phyloP scores from a whole-genome alignment of 2,113 vertebrate species.

The Bufo gargarizans region DNA sequence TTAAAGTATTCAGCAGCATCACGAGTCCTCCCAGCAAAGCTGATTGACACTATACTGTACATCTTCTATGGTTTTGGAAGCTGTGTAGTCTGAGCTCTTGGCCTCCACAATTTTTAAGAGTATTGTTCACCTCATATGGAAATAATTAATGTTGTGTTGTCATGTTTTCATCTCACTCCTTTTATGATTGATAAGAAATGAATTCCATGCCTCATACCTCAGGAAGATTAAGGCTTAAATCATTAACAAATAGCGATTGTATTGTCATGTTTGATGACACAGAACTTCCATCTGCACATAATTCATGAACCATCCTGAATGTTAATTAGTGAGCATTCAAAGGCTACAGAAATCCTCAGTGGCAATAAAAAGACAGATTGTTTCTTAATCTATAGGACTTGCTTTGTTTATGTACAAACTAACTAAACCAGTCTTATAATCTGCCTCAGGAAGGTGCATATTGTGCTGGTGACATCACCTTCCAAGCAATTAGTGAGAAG shows the following conservation, averaged over 20 bases:
- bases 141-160: not conserved
- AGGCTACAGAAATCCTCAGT: not conserved
- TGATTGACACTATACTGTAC: no score
- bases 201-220: not conserved
- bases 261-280: not conserved
- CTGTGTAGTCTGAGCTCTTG: no score
- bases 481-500: not conserved
- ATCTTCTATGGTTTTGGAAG: no score
- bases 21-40: not conserved
- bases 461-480: not conserved
- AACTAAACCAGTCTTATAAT: not conserved
- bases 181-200: not conserved
- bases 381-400: not conserved
- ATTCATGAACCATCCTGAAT: not conserved
- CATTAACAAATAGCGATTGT: not conserved
- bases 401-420: not conserved
- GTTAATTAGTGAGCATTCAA: not conserved
- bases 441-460: not conserved
- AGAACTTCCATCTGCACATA: not conserved
- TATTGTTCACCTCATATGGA: not conserved
- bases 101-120: no score
- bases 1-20: not conserved
- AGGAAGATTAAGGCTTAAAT: not conserved
- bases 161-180: not conserved
- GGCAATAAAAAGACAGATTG: not conserved